Percentiles rank a stretch among this genome's conserved stretches.
Evolutionary conservation across 2,113 vertebrate species (phyloP).

Genomic region (Hemiscyllium ocellatum): DNA sequence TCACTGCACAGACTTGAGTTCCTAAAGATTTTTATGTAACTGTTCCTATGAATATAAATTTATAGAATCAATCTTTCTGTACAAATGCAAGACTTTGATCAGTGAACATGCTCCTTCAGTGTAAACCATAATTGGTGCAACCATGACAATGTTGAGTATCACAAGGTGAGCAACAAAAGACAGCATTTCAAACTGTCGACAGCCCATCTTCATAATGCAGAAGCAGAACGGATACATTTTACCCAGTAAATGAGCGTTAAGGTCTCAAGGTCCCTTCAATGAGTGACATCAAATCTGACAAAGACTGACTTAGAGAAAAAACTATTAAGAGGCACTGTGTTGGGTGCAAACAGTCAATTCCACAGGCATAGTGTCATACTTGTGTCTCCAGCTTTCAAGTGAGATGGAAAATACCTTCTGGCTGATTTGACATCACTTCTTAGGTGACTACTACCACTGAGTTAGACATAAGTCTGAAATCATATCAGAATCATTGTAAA

Average conservation of each 20-base stretch:
- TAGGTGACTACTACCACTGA: constrained; percentile 41
- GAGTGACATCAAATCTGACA: constrained; percentile 93
- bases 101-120: constrained; percentile 98
- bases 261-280: constrained; percentile 91
- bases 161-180: constrained; percentile 96
- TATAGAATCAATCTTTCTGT: constrained; percentile 94
- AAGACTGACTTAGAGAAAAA: constrained; percentile 68
- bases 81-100: constrained; percentile 96
- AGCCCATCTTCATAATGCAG: constrained; percentile 99
- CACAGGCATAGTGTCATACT: constrained; percentile 47
- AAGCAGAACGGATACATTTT: constrained; percentile 75
- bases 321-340: constrained; percentile 63
- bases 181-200: constrained; percentile 88
- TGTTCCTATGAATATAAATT: constrained; percentile 96
- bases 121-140: constrained; percentile 96
- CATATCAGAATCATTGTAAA: constrained; percentile 1
- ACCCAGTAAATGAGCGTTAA: constrained; percentile 87
- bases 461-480: constrained; percentile 42
- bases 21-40: constrained; percentile 91
- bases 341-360: constrained; percentile 43
- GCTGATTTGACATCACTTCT: constrained; percentile 45
- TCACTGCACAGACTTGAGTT: constrained; percentile 89
- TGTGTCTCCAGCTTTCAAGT: constrained; percentile 50
- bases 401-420: constrained; percentile 47
- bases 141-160: constrained; percentile 94